Percentiles rank a stretch among this genome's conserved stretches.
These are phyloP conservation scores for Esox niger DNA, from an alignment of 2,113 vertebrate genomes.

Conservation along the genomic window DNA sequence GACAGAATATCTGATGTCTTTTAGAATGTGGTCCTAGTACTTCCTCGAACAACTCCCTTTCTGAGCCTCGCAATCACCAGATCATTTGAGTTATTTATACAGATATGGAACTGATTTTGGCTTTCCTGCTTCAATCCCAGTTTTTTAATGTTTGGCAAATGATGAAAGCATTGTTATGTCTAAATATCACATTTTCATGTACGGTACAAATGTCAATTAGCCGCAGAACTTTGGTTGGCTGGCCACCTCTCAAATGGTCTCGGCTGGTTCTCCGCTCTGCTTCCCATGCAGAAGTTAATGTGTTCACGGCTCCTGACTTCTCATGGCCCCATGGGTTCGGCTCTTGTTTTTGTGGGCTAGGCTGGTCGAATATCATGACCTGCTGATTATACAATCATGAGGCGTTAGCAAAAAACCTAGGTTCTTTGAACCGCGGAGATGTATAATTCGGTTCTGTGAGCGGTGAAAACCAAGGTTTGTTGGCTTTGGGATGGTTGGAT, in stretches of 20 bases:
- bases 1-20: conserved; percentile 7
- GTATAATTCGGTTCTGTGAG: conserved; percentile 4
- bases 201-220: conserved; percentile 35
- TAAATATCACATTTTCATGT: conserved; percentile 18
- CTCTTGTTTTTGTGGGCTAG: conserved; percentile 29
- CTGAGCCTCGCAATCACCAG: neutral
- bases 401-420: neutral
- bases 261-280: neutral
- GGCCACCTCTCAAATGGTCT: neutral
- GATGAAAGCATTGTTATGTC: conserved; percentile 16
- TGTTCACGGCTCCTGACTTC: neutral
- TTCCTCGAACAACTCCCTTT: neutral
- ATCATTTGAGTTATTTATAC: conserved; percentile 20
- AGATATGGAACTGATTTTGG: conserved; percentile 12
- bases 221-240: conserved; percentile 1
- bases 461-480: conserved; percentile 36
- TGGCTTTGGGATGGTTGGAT: conserved; percentile 43
- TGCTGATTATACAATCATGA: conserved; percentile 3
- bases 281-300: neutral
- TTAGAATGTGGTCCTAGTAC: conserved; percentile 4
- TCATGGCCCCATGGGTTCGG: conserved; percentile 15
- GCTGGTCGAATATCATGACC: conserved; percentile 1
- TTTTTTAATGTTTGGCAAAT: conserved; percentile 7
- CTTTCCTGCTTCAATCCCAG: conserved; percentile 40
- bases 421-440: neutral